Evolutionary conservation across 64 coral and sea anemone genomes (phyloP).

Genomic region (Montipora capricornis): DNA sequence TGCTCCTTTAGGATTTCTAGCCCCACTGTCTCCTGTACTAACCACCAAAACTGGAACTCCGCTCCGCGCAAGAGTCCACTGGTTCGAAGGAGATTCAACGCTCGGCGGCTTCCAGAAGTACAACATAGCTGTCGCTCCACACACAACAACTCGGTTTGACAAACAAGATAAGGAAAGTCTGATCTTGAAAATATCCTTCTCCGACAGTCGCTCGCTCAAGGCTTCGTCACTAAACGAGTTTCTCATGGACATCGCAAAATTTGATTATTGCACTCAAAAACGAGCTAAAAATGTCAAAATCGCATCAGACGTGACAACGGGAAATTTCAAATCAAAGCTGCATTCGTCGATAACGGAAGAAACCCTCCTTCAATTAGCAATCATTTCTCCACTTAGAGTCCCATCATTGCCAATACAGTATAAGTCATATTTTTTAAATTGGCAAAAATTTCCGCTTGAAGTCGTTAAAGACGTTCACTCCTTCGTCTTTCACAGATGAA

Average conservation of each 20-base stretch:
- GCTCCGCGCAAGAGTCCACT: constrained; percentile 85
- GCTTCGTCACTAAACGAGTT: constrained; percentile 79
- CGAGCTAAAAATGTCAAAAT: neutral
- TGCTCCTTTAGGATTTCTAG: constrained; percentile 92
- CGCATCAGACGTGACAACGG: constrained; percentile 26
- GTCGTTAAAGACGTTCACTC: neutral
- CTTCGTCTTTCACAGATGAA: neutral
- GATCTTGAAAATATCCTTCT: constrained; percentile 99
- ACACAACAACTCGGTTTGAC: constrained; percentile 95
- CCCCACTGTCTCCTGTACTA: constrained; percentile 87
- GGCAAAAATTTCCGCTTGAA: neutral
- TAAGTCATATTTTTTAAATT: neutral
- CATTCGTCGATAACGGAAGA: neutral
- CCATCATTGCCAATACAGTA: neutral
- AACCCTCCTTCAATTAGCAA: neutral
- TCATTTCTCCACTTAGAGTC: neutral
- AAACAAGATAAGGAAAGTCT: constrained; percentile 93
- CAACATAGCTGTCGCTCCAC: constrained; percentile 81
- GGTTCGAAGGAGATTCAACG: constrained; percentile 65
- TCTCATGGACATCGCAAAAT: constrained; percentile 73
- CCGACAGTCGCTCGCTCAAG: constrained; percentile 76
- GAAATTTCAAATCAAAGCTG: neutral
- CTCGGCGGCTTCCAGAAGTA: constrained; percentile 90
- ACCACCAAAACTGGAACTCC: constrained; percentile 93
- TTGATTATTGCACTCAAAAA: constrained; percentile 22